phyloP scores from a whole-genome alignment of 35 echinoderm and acorn worm genomes.

The Strongylocentrotus purpuratus region DNA sequence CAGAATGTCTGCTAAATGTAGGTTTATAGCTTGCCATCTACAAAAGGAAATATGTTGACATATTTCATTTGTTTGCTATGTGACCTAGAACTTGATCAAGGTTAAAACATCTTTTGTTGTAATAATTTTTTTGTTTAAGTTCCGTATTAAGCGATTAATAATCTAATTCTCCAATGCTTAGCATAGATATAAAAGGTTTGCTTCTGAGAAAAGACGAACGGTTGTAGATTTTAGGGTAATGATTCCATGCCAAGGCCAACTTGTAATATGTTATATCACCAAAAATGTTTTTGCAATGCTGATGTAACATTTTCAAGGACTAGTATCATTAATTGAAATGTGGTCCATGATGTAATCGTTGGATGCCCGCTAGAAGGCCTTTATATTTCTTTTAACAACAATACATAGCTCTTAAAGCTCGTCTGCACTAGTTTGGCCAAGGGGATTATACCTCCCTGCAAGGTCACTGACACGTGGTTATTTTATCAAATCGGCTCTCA shows the following conservation, averaged over 20 bases:
- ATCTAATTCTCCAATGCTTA: neutral
- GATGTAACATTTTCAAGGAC: too few relatives aligned
- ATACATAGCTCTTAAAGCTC: too few relatives aligned
- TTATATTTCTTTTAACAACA: too few relatives aligned
- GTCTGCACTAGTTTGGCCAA: too few relatives aligned
- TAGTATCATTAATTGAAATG: too few relatives aligned
- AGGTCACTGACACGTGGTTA: too few relatives aligned
- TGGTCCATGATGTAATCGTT: too few relatives aligned
- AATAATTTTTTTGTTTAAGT: neutral
- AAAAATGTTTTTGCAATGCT: too few relatives aligned
- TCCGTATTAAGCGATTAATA: neutral
- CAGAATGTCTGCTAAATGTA: neutral
- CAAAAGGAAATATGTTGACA: slow-evolving; percentile 8
- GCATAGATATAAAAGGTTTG: neutral
- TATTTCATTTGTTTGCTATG: neutral
- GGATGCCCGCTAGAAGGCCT: too few relatives aligned
- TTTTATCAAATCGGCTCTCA: too few relatives aligned
- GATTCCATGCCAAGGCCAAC: neutral
- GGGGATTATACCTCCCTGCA: too few relatives aligned
- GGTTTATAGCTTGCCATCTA: neutral
- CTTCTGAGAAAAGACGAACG: neutral
- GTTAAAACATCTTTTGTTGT: neutral
- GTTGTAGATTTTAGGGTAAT: neutral
- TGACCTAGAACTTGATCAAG: neutral
- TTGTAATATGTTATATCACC: neutral